Conservation (phyloP, 53 echinoderm and acorn worm species). For the Hippasteria phrygiana region DNA sequence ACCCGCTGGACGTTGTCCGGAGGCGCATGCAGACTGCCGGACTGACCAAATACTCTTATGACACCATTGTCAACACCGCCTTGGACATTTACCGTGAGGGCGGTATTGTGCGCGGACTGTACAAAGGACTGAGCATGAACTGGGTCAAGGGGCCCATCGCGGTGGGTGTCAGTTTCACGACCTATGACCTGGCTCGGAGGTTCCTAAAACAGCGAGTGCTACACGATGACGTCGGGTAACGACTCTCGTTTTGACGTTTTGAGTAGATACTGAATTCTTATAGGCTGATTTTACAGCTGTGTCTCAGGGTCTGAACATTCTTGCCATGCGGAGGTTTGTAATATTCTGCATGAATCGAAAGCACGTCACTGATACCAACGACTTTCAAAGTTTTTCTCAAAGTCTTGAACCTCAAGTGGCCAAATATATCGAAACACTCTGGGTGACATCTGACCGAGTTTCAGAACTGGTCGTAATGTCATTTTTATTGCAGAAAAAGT, state of each 20-base stretch:
- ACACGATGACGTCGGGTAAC: slow-evolving; percentile 27
- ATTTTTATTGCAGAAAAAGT: too few relatives aligned
- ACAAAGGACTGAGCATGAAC: slow-evolving; percentile 99
- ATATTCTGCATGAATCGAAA: neutral
- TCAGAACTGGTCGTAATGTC: too few relatives aligned
- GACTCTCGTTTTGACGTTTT: neutral
- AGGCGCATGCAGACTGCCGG: slow-evolving; percentile 99
- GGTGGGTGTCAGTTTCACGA: slow-evolving; percentile 96
- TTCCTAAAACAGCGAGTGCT: slow-evolving; percentile 19
- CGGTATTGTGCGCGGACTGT: slow-evolving; percentile 88
- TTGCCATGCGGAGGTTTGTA: neutral
- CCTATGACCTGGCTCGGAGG: slow-evolving; percentile 73
- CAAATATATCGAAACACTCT: too few relatives aligned
- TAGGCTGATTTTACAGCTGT: slow-evolving; percentile 1
- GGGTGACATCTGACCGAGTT: too few relatives aligned
- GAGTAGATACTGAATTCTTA: neutral
- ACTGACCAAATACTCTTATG: slow-evolving; percentile 89
- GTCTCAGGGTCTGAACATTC: neutral
- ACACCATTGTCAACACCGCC: slow-evolving; percentile 87
- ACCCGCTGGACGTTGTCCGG: slow-evolving; percentile 94
- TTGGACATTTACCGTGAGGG: slow-evolving; percentile 79
- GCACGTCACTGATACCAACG: neutral
- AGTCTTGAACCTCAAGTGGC: too few relatives aligned
- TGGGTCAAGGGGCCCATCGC: slow-evolving; percentile 98
- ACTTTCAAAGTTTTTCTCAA: neutral